Evolutionary conservation across 2,113 vertebrate genomes (phyloP), one percentile per base, ranked within the genome.

Genomic region (Seriola quinqueradiata): DNA sequence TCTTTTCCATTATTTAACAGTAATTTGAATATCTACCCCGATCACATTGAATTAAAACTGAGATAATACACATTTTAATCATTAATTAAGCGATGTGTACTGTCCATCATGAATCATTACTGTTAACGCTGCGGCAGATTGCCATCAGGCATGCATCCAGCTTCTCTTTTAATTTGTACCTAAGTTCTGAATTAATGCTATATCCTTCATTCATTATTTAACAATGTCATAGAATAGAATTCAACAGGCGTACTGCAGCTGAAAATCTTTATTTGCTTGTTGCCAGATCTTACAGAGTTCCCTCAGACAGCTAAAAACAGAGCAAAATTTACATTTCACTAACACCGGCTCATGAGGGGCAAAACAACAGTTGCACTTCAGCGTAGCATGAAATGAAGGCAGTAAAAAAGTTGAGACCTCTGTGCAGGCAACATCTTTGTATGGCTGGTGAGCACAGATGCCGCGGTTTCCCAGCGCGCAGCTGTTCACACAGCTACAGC

Each of bases 1-100:
- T 79, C 63, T 67, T 70, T 86, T 89, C 71, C 86, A 83, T 90
- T 90, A 86, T 90, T 91, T 84, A 81, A 90, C 75, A 81, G 82
- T 88, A 82, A 90, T 84, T 89, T 90, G 64, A 89, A 90, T 91
- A 84, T 90, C 73, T 67, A 59, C 28, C 50, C 34, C 36, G 11
- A 89, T 89, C 85, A 40, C 61, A 13, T 75, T 28, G 78, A 79
- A 61, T 87, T 88, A 79, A 87, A 84, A 63, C 57, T 1, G 17
- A 42, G 68, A 83, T 81, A 65, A 84, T 80, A 83, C 75, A 75
- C 72, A 69, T 82, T 89, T 83, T 74, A 76, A 87, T 89, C 21
- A 61, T 85, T 81, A 60, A 83, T 68, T 67, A 44, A 23, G 52
- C 42, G 0, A 19, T 80, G 54, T 81, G 68, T 57, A 48, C 68